Evolutionary conservation across 2,797 vertebrate genomes (phyloP).

Genomic region (Sciurus carolinensis): DNA sequence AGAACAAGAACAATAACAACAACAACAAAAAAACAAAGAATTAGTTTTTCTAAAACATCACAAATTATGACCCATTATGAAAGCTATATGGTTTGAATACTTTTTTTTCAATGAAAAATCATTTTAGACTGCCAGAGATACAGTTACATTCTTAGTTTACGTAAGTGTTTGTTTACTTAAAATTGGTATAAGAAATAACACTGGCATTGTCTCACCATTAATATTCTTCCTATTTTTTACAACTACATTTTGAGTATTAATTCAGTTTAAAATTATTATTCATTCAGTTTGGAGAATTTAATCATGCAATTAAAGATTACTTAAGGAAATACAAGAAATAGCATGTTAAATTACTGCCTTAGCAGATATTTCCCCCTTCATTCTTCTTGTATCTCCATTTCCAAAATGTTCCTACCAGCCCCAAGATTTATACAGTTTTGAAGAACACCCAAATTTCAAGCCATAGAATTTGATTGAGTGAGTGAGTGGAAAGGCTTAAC

Average conservation of each 20-base stretch:
- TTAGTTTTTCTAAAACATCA: too few species aligned
- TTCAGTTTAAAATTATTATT: slow-evolving; percentile 23
- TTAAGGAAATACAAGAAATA: not conserved
- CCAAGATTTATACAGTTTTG: not conserved
- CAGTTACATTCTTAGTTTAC: slow-evolving; percentile 5
- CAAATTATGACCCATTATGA: not conserved
- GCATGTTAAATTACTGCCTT: not conserved
- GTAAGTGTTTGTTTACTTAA: slow-evolving; percentile 1
- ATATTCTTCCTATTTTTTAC: not conserved
- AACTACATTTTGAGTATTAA: not conserved
- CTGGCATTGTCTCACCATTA: not conserved
- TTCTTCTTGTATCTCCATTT: not conserved
- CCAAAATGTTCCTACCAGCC: not conserved
- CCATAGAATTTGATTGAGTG: slow-evolving; percentile 3
- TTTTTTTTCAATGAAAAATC: not conserved
- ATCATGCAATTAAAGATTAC: not conserved
- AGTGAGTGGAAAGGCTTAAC: not conserved
- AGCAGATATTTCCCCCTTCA: not conserved
- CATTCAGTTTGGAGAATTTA: not conserved
- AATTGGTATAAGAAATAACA: slow-evolving; percentile 26
- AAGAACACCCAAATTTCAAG: not conserved
- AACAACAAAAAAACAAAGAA: not conserved
- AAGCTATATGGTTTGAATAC: not conserved
- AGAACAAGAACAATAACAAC: not conserved
- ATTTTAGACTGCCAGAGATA: not conserved